Evolutionary conservation across 1,140 invertebrate genomes (phyloP).

Genomic region (Centruroides sculpturatus): DNA sequence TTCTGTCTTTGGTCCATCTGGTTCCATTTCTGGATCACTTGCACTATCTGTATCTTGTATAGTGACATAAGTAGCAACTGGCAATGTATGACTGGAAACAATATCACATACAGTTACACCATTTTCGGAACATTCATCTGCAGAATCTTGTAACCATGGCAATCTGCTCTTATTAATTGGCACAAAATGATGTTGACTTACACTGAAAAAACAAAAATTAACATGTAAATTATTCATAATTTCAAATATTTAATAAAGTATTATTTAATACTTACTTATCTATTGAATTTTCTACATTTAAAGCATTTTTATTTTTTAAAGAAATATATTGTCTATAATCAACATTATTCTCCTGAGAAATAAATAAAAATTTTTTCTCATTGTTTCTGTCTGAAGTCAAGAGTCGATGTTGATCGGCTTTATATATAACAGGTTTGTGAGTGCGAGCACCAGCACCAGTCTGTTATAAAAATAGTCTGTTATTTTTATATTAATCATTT

Average conservation of each 20-base stretch:
- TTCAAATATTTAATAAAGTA: too few relatives aligned
- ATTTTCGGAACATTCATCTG: not conserved
- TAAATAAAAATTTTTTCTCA: conserved; percentile 67
- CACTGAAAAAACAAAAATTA: not conserved
- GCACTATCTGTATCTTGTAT: conserved; percentile 12
- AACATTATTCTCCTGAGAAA: conserved; percentile 62
- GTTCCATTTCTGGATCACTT: conserved; percentile 7
- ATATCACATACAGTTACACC: conserved; percentile 5
- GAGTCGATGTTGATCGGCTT: conserved; percentile 33
- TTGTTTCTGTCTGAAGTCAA: conserved; percentile 51
- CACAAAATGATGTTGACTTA: not conserved
- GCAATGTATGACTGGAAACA: conserved; percentile 8
- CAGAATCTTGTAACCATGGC: conserved; percentile 14
- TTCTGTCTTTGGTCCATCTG: not conserved
- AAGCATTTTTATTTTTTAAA: too few relatives aligned
- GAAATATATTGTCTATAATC: conserved; percentile 51
- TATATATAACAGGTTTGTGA: conserved; percentile 49
- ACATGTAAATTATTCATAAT: not conserved
- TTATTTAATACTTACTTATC: too few relatives aligned
- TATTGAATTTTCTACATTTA: too few relatives aligned
- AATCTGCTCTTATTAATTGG: conserved; percentile 2
- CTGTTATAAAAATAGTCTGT: conserved; percentile 22
- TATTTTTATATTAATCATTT: not conserved
- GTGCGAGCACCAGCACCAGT: conserved; percentile 47
- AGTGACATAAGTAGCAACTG: conserved; percentile 15